Evolutionary conservation across 2,888 invertebrate genomes (phyloP).

Genomic region (Seladonia tumulorum): DNA sequence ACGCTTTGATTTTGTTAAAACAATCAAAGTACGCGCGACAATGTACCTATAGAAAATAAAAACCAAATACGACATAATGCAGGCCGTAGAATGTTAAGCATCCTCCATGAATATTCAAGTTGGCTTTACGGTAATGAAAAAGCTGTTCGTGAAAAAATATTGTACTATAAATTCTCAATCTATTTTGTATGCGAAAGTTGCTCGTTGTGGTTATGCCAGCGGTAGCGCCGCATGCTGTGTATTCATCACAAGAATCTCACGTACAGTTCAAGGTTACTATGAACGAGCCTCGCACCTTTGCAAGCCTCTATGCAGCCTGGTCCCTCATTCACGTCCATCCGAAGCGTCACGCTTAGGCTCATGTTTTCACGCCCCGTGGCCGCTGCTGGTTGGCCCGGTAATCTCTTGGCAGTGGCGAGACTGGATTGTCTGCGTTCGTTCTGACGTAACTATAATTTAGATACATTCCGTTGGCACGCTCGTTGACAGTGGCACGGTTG

Average conservation of each 20-base stretch:
- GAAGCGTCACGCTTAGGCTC: constrained; percentile 13
- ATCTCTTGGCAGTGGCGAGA: constrained; percentile 71
- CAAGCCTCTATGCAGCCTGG: background rate
- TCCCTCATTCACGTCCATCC: constrained; percentile 40
- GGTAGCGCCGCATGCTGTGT: background rate
- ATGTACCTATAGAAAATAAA: background rate
- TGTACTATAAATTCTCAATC: background rate
- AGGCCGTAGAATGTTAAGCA: background rate
- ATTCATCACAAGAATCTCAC: background rate
- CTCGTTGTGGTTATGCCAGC: background rate
- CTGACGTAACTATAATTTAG: constrained; percentile 79
- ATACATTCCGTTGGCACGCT: constrained; percentile 77
- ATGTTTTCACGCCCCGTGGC: constrained; percentile 42
- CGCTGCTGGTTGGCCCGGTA: constrained; percentile 42
- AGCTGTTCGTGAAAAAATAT: background rate
- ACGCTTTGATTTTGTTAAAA: background rate
- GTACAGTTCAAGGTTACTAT: constrained; percentile 9
- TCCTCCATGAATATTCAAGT: background rate
- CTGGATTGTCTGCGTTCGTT: constrained; percentile 63
- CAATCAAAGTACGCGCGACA: background rate
- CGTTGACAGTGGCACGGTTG: constrained; percentile 68
- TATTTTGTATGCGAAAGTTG: background rate
- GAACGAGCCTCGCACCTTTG: constrained; percentile 10
- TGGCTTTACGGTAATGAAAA: background rate
- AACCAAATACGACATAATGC: background rate